Evolutionary conservation across 2,113 vertebrate genomes (phyloP).

Genomic region (Aleadryas rufinucha): DNA sequence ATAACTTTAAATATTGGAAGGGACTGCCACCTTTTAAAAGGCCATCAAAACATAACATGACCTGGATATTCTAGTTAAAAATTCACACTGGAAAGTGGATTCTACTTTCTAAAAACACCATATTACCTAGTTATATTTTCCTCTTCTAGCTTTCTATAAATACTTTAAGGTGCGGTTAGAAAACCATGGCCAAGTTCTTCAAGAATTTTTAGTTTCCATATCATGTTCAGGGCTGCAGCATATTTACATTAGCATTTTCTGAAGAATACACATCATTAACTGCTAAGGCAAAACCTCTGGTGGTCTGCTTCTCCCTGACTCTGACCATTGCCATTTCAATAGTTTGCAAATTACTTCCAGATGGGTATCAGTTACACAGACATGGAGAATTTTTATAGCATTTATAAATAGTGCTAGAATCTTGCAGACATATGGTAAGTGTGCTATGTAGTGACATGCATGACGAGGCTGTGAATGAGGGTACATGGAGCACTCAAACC

Average conservation of each 20-base stretch:
- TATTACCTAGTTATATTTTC: constrained; percentile 11
- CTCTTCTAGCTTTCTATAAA: constrained; percentile 33
- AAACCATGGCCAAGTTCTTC: constrained; percentile 14
- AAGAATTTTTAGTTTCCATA: constrained; percentile 47
- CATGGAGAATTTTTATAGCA: constrained; percentile 26
- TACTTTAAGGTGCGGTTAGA: constrained; percentile 16
- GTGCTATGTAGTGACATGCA: background rate
- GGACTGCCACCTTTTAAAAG: background rate
- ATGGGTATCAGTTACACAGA: constrained; percentile 60
- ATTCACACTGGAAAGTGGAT: background rate
- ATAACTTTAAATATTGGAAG: background rate
- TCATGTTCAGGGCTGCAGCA: constrained; percentile 3
- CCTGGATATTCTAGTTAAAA: background rate
- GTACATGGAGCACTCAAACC: background rate
- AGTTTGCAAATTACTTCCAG: constrained; percentile 71
- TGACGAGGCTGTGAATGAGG: rapidly evolving
- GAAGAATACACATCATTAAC: constrained; percentile 63
- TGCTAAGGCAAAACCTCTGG: constrained; percentile 35
- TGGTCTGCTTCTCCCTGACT: constrained; percentile 48
- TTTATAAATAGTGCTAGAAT: constrained; percentile 61
- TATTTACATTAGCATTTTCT: constrained; percentile 50
- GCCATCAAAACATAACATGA: background rate
- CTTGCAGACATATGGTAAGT: background rate
- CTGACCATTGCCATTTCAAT: constrained; percentile 40
- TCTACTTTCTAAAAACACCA: constrained; percentile 26